Evolutionary conservation across 2,113 vertebrate genomes (phyloP), one percentile per base, ranked within the genome.

Genomic region (Dipodomys merriami): DNA sequence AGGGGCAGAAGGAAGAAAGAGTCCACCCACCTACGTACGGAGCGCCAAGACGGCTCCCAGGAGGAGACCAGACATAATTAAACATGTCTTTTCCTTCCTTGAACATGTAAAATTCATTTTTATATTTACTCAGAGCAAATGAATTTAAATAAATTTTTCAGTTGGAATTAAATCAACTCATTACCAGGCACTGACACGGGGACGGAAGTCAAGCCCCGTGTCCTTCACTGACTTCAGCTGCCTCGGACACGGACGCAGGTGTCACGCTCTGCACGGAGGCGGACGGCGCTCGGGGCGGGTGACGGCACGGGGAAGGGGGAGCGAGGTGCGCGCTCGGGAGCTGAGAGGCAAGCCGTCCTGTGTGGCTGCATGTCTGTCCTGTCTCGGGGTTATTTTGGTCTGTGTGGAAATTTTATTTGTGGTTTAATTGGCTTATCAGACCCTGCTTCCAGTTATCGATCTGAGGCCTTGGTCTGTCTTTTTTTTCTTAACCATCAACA

Each of bases 131-230:
- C 57, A 49, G 69, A 77, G 53, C 57, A 77, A 86, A 44, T 82
- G 72, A 53, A 86, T 82, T 91, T 89, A 81, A 84, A 79, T 92
- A 88, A n/a, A 57, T 90, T 57, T 64, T 86, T 30, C n/a, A 69
- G 82, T 69, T 68, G 81, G 57, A 78, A 68, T 81, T 89, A 49
- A 83, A 83, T 86, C 71, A 81, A 77, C 83, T 93, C 71, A 90
- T 83, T 71, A 90, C 39, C 60, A 62, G 35, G 64, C 49, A 69
- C 5, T 5, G 71, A 39, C 65, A 77, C 30, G 30, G 27, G 64
- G 64, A 64, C 23, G 49, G 73, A 64, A 65, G 19, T 77, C 62
- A 29, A 57, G 0, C 8, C 62, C 30, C 49, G 9, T 22, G 20
- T 49, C 57, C 23, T 44, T 33, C 16, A 23, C 44, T 35, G 13